Evolutionary conservation across 2,797 vertebrate species (phyloP), one percentile per base, ranked within the genome.

Genomic region (Schizothorax lantsangensis): DNA sequence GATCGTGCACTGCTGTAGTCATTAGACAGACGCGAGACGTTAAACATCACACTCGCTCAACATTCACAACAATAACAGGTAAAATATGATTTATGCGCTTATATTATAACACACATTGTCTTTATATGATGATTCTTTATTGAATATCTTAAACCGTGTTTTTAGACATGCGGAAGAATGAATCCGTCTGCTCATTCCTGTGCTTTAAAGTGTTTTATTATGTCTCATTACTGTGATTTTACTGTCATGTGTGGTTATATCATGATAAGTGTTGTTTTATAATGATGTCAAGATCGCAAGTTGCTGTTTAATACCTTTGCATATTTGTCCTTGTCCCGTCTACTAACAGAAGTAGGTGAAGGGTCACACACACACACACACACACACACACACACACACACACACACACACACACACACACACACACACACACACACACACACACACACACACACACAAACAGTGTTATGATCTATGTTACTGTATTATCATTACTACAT

Each of bases 341-440:
- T 84, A 38, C 19, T 52, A 79, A 40, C 45, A 54, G 30, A 93
- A 91, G 82, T 92, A 79, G 92, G 93, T 92, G 88, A 94, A 92
- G 91, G 92, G 91, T 92, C 90, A 91, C 66, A 10, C 62, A 85
- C 64, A 62, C 21, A n/a, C 5, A 12, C 43, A 11, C 43, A 36
- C 45, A 23, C 38, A 11, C 12, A 23, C 33, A 64, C 57, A 38
- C 1, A 74, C 40, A 54, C 49, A 17, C 1, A 73, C 40, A 52
- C 47, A 49, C 90, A 91, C 66, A 9, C 59, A 84, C 54, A 62
- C 21, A n/a, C 3, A 11, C 40, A 14, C 49, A 40, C 43, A 23
- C 38, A 11, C 11, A 26, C 33, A 64, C 57, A 36, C 1, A 73
- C 40, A 52, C 47, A 49, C 90, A 91, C 66, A 9, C 59, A 84